Conservation (phyloP, 2,888 invertebrate genomes). For the Mongoloraphidia duomilia region DNA sequence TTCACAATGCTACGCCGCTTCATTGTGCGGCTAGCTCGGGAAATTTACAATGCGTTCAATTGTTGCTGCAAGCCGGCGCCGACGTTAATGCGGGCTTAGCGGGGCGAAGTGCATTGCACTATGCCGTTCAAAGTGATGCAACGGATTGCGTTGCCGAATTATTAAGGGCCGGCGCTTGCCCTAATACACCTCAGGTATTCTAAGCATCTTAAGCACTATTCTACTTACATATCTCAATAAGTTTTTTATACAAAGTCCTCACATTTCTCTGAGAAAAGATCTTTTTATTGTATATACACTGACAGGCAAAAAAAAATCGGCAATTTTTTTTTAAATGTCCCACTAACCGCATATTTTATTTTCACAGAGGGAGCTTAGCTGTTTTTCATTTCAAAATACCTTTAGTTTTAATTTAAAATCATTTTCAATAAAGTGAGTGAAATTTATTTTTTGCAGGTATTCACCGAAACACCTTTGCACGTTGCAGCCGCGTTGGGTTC, state of each 20-base stretch:
- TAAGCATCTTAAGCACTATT: slow-evolving; percentile 6
- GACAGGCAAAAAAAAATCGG: no score
- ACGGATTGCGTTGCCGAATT: slow-evolving; percentile 58
- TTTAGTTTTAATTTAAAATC: no score
- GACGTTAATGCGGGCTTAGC: slow-evolving; percentile 57
- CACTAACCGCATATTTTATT: no score
- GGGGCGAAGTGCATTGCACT: slow-evolving; percentile 64
- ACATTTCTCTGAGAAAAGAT: no score
- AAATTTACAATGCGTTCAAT: slow-evolving; percentile 42
- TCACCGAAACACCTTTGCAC: slow-evolving; percentile 72
- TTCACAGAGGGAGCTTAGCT: no score
- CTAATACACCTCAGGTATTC: slow-evolving; percentile 64
- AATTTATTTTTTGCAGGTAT: slow-evolving; percentile 38
- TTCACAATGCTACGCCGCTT: slow-evolving; percentile 54
- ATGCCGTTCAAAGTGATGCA: slow-evolving; percentile 66
- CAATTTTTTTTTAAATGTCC: no score
- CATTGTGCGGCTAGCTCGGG: slow-evolving; percentile 63
- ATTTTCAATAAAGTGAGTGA: not conserved
- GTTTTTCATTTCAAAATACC: no score
- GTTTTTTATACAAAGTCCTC: no score
- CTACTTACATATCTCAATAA: not conserved
- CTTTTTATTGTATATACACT: no score
- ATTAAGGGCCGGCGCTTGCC: slow-evolving; percentile 61
- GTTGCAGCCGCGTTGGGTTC: slow-evolving; percentile 65
- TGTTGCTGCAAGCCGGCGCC: slow-evolving; percentile 57